phyloP scores from a whole-genome alignment of 2,888 invertebrate genomes.

The Prionchulus punctatus region DNA sequence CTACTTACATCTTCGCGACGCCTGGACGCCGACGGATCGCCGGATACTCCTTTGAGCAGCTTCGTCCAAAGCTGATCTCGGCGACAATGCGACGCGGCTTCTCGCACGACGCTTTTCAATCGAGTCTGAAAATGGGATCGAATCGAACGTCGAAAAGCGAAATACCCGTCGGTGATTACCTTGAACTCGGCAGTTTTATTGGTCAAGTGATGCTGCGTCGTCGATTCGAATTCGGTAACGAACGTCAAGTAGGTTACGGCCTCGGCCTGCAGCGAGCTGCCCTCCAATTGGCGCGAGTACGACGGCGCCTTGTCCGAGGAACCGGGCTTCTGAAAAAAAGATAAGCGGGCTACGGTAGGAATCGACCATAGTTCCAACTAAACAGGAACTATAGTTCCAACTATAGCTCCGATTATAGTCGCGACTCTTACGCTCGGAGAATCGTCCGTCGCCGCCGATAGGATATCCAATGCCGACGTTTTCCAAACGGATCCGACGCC shows the following conservation, averaged over 20 bases:
- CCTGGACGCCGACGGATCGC: not conserved
- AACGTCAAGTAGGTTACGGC: constrained; percentile 21
- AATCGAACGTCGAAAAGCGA: not conserved
- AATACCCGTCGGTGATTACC: not conserved
- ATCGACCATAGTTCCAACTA: not conserved
- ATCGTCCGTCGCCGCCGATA: no score
- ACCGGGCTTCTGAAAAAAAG: not conserved
- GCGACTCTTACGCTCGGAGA: no score
- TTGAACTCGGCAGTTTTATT: not conserved
- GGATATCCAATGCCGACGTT: no score
- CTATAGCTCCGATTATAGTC: not conserved
- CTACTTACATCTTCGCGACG: not conserved
- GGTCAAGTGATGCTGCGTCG: constrained; percentile 15
- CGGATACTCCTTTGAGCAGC: not conserved
- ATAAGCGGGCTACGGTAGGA: not conserved
- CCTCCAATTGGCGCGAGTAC: not conserved
- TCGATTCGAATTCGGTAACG: constrained; percentile 17
- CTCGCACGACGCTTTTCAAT: constrained; percentile 10
- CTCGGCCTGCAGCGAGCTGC: constrained; percentile 10
- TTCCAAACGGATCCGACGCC: not conserved
- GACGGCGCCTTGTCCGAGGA: not conserved
- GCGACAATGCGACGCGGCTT: constrained; percentile 16
- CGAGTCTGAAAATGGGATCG: not conserved
- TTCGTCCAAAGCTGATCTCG: constrained; percentile 14
- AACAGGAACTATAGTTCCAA: not conserved